A percentile compares a stretch with the other conserved stretches of the same genome.
These are phyloP conservation scores for Frankliniella intonsa DNA, from an alignment of 2,888 invertebrate genomes.

Conservation along the genomic window DNA sequence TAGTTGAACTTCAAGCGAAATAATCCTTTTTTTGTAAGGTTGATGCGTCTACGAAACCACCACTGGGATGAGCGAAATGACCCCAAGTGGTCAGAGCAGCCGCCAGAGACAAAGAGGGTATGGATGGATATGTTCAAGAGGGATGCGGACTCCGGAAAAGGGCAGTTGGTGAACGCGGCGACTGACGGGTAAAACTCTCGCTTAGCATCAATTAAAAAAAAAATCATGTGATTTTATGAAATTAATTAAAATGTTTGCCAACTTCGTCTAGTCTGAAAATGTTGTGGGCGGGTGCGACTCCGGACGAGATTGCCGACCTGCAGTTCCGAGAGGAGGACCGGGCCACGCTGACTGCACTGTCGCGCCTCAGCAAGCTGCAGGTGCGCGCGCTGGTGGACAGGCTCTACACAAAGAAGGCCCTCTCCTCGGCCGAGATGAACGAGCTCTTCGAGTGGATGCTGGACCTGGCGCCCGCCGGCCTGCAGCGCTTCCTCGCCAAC, in stretches of 20 bases:
- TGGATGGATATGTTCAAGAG: slow-evolving; percentile 2
- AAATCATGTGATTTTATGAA: too few species aligned
- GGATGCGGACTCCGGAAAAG: neutral
- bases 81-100: neutral
- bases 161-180: neutral
- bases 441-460: neutral
- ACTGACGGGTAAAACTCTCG: neutral
- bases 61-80: neutral
- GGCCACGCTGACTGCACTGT: neutral
- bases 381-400: neutral
- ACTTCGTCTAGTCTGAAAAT: neutral
- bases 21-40: too few species aligned
- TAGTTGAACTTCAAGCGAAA: too few species aligned
- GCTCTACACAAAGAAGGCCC: neutral
- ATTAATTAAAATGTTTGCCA: too few species aligned
- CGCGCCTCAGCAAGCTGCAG: neutral
- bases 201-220: too few species aligned
- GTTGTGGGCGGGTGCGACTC: neutral
- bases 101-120: neutral
- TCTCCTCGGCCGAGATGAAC: neutral
- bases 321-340: neutral
- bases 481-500: slow-evolving; percentile 33
- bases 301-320: neutral
- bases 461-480: slow-evolving; percentile 32
- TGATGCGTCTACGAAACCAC: neutral